These are phyloP conservation scores for Coracias cyanogaster DNA, from an alignment of 2,797 vertebrate genomes.

Conservation along the genomic window DNA sequence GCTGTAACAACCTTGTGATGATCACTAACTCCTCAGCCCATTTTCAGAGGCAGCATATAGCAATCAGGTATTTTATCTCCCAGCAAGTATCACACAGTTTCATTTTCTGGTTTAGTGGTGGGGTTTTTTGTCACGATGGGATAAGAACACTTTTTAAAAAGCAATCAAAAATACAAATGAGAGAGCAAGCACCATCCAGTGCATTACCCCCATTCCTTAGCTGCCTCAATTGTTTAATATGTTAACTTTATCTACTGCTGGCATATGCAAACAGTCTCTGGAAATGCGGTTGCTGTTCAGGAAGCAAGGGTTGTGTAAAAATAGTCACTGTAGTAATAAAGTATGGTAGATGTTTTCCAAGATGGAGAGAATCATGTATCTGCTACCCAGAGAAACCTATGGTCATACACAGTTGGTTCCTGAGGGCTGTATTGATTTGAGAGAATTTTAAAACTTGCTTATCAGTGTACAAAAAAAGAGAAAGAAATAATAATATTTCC, in stretches of 20 bases:
- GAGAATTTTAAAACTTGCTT: background rate
- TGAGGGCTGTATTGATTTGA: background rate
- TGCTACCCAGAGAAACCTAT: background rate
- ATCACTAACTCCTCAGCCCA: background rate
- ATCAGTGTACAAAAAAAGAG: background rate
- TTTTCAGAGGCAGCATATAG: background rate
- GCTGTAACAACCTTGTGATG: background rate
- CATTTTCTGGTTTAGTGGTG: background rate
- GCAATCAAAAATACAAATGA: background rate
- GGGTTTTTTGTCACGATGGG: background rate
- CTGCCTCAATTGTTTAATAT: background rate
- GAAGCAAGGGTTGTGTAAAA: conserved; percentile 33
- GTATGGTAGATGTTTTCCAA: background rate
- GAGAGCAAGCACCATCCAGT: background rate
- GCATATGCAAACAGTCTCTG: conserved; percentile 13
- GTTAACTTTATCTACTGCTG: conserved; percentile 37
- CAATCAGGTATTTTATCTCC: background rate
- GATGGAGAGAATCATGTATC: background rate
- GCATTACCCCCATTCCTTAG: background rate
- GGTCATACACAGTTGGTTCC: rapidly evolving
- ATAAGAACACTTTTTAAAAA: background rate
- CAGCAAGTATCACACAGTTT: background rate
- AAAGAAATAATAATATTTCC: background rate
- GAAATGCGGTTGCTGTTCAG: conserved; percentile 35
- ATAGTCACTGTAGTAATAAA: background rate